These are phyloP conservation scores for Ormyrus thymus DNA, from an alignment of 2,888 invertebrate genomes.

Conservation along the genomic window DNA sequence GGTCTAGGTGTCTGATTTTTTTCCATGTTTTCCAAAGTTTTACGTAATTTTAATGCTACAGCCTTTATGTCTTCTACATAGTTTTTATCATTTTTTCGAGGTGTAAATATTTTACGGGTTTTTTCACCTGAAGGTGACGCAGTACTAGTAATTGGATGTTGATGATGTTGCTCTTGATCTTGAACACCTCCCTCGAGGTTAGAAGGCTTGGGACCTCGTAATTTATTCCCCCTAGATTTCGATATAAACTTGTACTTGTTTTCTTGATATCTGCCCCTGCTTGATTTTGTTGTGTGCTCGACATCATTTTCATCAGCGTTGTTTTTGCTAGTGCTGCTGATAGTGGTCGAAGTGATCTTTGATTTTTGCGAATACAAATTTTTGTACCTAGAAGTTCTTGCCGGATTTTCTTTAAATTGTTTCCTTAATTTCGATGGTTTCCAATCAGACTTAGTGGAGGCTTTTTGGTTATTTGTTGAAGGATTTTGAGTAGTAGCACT, in stretches of 20 bases:
- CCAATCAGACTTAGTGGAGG: slow-evolving; percentile 46
- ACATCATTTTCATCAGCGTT: slow-evolving; percentile 17
- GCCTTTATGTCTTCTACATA: slow-evolving; percentile 48
- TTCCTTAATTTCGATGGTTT: slow-evolving; percentile 46
- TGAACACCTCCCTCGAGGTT: slow-evolving; percentile 13
- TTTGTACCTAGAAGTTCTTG: slow-evolving; percentile 49
- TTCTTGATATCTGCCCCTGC: slow-evolving; percentile 42
- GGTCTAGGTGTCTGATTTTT: slow-evolving; percentile 43
- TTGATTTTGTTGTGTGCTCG: slow-evolving; percentile 21
- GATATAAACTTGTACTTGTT: slow-evolving; percentile 40
- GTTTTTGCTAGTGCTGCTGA: not conserved
- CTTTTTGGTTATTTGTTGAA: slow-evolving; percentile 5
- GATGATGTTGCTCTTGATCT: not conserved
- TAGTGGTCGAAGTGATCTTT: slow-evolving; percentile 16
- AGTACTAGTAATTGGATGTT: slow-evolving; percentile 10
- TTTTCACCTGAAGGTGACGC: slow-evolving; percentile 29
- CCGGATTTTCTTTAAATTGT: slow-evolving; percentile 20
- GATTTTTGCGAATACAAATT: slow-evolving; percentile 14
- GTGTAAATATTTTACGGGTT: slow-evolving; percentile 26
- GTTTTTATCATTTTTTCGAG: slow-evolving; percentile 45
- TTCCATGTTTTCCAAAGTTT: slow-evolving; percentile 47
- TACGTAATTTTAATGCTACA: slow-evolving; percentile 50
- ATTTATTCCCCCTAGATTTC: slow-evolving; percentile 25
- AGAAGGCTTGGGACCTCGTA: slow-evolving; percentile 40
- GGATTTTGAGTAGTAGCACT: not conserved